Evolutionary conservation across 2,113 vertebrate genomes (phyloP).

Genomic region (Neopipo cinnamomea): DNA sequence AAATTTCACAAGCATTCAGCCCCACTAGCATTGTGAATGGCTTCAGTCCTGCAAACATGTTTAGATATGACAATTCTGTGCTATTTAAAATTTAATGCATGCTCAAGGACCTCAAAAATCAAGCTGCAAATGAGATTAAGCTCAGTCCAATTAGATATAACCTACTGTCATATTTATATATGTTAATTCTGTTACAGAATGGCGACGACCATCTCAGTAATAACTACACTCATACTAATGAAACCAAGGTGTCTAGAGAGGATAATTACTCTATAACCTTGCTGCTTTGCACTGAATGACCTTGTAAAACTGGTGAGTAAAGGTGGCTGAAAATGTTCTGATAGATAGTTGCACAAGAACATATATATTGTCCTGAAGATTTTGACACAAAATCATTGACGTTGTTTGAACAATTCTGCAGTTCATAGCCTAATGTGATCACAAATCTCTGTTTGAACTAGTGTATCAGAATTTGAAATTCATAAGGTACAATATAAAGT

Average conservation of each 20-base stretch:
- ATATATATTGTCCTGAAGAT: background rate
- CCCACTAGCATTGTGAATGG: background rate
- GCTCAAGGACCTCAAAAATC: background rate
- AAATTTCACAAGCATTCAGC: background rate
- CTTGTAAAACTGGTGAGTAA: background rate
- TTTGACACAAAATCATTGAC: background rate
- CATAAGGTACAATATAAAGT: background rate
- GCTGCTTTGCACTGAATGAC: background rate
- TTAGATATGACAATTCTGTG: background rate
- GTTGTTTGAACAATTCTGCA: background rate
- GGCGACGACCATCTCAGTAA: background rate
- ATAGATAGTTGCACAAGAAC: background rate
- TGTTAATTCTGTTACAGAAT: conserved; percentile 2
- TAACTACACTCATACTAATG: background rate
- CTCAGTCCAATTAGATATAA: background rate
- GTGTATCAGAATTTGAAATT: background rate
- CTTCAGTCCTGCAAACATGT: background rate
- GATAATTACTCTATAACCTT: conserved; percentile 6
- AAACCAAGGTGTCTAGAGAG: background rate
- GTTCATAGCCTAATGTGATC: background rate
- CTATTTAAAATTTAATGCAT: background rate
- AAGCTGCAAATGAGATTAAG: background rate
- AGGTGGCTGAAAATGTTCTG: background rate
- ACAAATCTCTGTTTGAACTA: background rate
- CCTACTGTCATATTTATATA: background rate